Evolutionary conservation across 2,888 invertebrate species (phyloP).

Genomic region (Pterostichus madidus): DNA sequence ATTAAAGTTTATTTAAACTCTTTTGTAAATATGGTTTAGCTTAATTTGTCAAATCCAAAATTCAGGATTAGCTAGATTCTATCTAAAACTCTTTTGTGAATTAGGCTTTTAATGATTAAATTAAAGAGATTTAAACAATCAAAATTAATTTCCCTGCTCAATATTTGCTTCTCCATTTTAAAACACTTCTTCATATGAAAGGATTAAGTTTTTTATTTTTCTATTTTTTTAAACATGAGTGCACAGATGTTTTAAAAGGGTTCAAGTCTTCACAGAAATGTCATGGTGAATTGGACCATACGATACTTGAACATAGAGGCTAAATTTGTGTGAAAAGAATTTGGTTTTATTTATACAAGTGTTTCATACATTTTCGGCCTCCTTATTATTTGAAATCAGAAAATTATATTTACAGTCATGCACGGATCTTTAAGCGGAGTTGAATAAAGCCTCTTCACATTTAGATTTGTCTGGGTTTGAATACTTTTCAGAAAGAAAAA

Average conservation of each 20-base stretch:
- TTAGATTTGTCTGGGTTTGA: no score
- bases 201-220: constrained; percentile 52
- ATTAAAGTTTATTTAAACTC: no score
- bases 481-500: no score
- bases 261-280: constrained; percentile 28
- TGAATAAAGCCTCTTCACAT: no score
- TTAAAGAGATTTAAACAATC: background rate
- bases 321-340: constrained; percentile 20
- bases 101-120: background rate
- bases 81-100: no score
- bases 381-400: constrained; percentile 62
- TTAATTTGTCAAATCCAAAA: no score
- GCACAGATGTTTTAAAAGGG: constrained; percentile 65
- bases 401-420: constrained; percentile 63
- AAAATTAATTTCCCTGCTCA: constrained; percentile 25
- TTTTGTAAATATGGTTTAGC: no score
- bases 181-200: constrained; percentile 61
- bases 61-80: no score
- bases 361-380: constrained; percentile 40
- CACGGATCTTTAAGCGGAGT: background rate
- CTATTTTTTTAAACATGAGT: constrained; percentile 57
- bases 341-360: constrained; percentile 59
- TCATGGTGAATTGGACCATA: background rate
- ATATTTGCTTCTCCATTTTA: constrained; percentile 43
- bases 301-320: background rate